These are phyloP conservation scores for Cryptops parisi DNA, from an alignment of 2,888 invertebrate species.

Conservation along the genomic window DNA sequence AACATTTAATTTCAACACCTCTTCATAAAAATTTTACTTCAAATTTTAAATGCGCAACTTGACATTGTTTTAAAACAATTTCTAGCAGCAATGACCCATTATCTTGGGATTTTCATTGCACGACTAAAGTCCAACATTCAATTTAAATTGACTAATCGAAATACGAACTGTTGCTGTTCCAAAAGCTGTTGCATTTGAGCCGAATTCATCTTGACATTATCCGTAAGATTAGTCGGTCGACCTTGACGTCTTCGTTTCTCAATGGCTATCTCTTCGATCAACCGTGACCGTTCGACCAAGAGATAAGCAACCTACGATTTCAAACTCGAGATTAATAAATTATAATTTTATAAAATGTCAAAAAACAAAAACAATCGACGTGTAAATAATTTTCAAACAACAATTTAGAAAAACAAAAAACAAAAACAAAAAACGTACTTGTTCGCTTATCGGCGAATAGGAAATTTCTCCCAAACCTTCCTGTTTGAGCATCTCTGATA, in stretches of 20 bases:
- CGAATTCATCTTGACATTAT: conserved; percentile 7
- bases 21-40: no score
- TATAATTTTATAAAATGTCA: no score
- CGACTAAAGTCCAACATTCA: neutral
- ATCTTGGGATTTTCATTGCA: no score
- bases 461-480: conserved; percentile 33
- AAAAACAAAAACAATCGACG: no score
- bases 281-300: conserved; percentile 4
- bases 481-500: conserved; percentile 28
- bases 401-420: no score
- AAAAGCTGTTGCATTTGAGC: conserved; percentile 4
- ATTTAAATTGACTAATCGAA: neutral
- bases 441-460: conserved; percentile 31
- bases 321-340: no score
- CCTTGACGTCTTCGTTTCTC: neutral
- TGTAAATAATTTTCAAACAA: no score
- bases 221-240: conserved; percentile 5
- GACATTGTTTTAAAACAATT: no score
- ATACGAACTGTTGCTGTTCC: conserved; percentile 4
- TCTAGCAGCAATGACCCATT: no score
- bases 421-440: conserved; percentile 21
- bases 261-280: conserved; percentile 4
- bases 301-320: conserved; percentile 9
- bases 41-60: no score
- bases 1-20: no score